Evolutionary conservation across 2,113 vertebrate genomes (phyloP).

Genomic region (Centrocercus urophasianus): DNA sequence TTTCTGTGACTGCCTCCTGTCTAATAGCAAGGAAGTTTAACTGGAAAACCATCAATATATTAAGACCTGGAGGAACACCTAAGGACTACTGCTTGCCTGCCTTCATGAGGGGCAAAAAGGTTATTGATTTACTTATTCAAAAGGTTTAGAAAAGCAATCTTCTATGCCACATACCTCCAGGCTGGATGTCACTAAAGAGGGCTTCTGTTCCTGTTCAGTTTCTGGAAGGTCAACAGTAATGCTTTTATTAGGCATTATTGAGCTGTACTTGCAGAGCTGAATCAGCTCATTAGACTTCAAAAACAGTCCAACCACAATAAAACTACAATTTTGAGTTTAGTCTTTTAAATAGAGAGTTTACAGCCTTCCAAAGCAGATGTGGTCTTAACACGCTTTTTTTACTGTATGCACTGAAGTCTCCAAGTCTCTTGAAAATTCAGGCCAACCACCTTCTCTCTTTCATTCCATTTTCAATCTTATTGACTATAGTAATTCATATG

Average conservation of each 20-base stretch:
- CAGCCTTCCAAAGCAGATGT: neutral
- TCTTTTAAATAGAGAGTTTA: neutral
- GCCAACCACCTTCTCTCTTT: neutral
- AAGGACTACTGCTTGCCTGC: fast-evolving
- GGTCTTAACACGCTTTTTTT: neutral
- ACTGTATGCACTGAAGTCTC: neutral
- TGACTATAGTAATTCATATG: neutral
- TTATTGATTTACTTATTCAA: neutral
- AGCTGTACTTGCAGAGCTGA: neutral
- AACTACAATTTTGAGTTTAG: neutral
- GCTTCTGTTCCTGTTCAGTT: neutral
- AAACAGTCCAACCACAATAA: neutral
- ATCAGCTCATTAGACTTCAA: neutral
- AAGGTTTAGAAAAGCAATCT: neutral
- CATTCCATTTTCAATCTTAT: constrained; percentile 25
- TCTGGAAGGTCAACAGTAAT: neutral
- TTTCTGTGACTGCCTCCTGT: neutral
- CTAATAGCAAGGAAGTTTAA: neutral
- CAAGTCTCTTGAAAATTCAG: neutral
- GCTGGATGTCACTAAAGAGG: neutral
- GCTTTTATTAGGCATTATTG: neutral
- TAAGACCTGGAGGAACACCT: neutral
- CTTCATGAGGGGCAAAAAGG: neutral
- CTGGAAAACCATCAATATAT: neutral
- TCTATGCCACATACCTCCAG: neutral